phyloP scores from a whole-genome alignment of 2,888 invertebrate genomes.

The Andrena fulva region DNA sequence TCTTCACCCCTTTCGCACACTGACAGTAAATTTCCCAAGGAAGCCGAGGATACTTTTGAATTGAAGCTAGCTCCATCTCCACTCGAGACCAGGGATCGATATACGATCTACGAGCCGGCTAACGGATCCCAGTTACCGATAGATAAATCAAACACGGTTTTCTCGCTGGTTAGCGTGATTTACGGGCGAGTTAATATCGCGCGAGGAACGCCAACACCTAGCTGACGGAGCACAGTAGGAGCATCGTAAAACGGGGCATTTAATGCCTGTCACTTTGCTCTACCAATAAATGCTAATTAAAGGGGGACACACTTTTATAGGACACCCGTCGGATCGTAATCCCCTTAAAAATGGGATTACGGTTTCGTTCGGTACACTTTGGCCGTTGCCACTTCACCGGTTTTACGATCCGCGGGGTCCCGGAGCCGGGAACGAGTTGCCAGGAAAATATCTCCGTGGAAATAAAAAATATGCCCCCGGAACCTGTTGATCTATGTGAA shows the following conservation, averaged over 20 bases:
- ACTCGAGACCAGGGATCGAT: not conserved
- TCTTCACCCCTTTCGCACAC: too few species aligned
- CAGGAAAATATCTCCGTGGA: slow-evolving; percentile 1
- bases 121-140: slow-evolving; percentile 46
- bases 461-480: not conserved
- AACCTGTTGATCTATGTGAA: slow-evolving; percentile 4
- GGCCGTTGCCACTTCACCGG: slow-evolving; percentile 1
- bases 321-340: slow-evolving; percentile 50
- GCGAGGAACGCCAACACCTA: slow-evolving; percentile 66
- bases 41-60: not conserved
- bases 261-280: slow-evolving; percentile 50
- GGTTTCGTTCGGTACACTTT: slow-evolving; percentile 26
- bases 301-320: slow-evolving; percentile 65
- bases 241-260: slow-evolving; percentile 68
- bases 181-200: slow-evolving; percentile 64
- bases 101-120: slow-evolving; percentile 39
- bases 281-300: slow-evolving; percentile 73
- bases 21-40: not conserved
- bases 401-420: not conserved
- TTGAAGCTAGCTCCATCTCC: not conserved
- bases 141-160: slow-evolving; percentile 66
- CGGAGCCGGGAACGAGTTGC: not conserved
- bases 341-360: slow-evolving; percentile 61
- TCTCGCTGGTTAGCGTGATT: slow-evolving; percentile 58
- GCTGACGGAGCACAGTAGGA: slow-evolving; percentile 50